Evolutionary conservation across 2,888 invertebrate species (phyloP).

Genomic region (Euzetes globulus): DNA sequence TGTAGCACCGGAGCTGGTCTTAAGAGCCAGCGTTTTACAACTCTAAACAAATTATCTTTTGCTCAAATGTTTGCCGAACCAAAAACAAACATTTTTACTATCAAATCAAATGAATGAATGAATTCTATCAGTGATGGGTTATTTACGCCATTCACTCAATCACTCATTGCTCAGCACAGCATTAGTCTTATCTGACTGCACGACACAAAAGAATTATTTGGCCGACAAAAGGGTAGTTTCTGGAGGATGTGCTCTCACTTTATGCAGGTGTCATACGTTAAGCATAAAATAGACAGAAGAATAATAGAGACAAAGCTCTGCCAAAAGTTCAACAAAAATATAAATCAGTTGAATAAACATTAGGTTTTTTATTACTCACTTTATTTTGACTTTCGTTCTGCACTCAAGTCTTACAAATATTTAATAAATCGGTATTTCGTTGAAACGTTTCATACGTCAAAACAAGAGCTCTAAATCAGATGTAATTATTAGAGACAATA

Average conservation of each 20-base stretch:
- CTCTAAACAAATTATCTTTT: constrained; percentile 6
- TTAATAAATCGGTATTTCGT: neutral
- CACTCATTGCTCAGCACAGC: neutral
- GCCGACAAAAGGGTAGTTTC: neutral
- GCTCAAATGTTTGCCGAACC: constrained; percentile 10
- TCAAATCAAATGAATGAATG: neutral
- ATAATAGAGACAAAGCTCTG: neutral
- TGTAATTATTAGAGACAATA: neutral
- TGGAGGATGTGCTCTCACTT: neutral
- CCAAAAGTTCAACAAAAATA: neutral
- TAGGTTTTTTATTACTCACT: neutral
- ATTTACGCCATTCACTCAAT: constrained; percentile 11
- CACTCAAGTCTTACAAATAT: neutral
- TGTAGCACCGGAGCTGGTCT: neutral
- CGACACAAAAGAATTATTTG: neutral
- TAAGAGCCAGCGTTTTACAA: neutral
- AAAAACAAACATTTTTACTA: constrained; percentile 20
- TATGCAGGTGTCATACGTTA: neutral
- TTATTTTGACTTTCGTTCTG: neutral
- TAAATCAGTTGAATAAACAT: constrained; percentile 2
- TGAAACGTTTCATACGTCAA: no score
- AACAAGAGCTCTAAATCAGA: no score
- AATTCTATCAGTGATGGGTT: constrained; percentile 10
- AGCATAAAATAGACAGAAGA: neutral
- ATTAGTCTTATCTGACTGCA: neutral